Evolutionary conservation across 2,113 vertebrate species (phyloP).

Genomic region (Menura novaehollandiae): DNA sequence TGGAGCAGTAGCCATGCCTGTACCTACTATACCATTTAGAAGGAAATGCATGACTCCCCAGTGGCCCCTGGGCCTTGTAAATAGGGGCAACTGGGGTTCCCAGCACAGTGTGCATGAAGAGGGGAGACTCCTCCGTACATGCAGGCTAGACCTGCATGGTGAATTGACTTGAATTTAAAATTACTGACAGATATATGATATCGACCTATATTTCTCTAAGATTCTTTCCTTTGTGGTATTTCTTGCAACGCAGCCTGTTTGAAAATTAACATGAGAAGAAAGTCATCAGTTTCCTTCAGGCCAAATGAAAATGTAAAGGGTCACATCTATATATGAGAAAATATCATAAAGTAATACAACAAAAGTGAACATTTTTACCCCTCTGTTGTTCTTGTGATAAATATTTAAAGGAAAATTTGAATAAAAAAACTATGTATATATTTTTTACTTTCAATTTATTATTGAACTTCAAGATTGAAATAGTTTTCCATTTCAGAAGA

Average conservation of each 20-base stretch:
- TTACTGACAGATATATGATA: neutral
- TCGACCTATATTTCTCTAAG: neutral
- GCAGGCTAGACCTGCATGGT: neutral
- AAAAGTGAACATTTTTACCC: neutral
- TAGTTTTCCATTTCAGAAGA: neutral
- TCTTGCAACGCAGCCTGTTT: neutral
- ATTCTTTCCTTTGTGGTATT: neutral
- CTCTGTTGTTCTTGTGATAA: neutral
- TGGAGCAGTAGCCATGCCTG: neutral
- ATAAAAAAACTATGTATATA: neutral
- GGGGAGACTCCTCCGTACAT: rapidly evolving
- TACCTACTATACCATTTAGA: neutral
- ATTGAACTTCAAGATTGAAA: neutral
- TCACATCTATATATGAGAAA: neutral
- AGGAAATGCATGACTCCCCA: neutral
- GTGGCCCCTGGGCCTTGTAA: neutral
- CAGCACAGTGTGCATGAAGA: neutral
- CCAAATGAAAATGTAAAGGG: neutral
- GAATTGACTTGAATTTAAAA: neutral
- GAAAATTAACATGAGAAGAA: neutral
- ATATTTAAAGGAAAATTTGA: neutral
- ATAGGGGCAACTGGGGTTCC: neutral
- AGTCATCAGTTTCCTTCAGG: neutral
- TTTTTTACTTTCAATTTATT: neutral
- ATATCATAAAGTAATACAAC: neutral